Evolutionary conservation across 1,140 invertebrate genomes (phyloP).

Genomic region (Cyclina sinensis): DNA sequence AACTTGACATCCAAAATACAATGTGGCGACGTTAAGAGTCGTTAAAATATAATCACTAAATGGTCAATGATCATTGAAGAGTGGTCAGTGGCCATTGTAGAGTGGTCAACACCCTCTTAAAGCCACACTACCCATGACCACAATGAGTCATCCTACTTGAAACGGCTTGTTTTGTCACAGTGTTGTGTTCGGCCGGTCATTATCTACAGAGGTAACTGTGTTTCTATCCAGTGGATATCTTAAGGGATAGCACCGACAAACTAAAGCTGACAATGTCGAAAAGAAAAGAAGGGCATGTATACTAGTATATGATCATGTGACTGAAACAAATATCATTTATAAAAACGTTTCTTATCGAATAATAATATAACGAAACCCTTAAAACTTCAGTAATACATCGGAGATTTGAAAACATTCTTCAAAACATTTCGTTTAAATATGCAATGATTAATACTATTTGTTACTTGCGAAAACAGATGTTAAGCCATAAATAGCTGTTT

Average conservation of each 20-base stretch:
- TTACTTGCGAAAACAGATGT: background rate
- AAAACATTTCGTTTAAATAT: background rate
- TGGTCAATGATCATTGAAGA: background rate
- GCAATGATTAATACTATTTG: background rate
- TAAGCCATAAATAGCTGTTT: background rate
- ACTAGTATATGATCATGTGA: too few species aligned
- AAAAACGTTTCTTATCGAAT: too few species aligned
- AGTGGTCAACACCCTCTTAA: slow-evolving; percentile 20
- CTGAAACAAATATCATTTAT: too few species aligned
- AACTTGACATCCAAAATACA: too few species aligned
- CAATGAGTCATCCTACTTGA: background rate
- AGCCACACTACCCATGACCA: background rate
- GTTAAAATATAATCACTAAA: too few species aligned
- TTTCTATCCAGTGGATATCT: too few species aligned
- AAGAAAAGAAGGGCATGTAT: too few species aligned
- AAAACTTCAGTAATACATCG: too few species aligned
- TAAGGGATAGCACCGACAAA: too few species aligned
- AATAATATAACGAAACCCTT: too few species aligned
- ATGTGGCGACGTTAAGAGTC: too few species aligned
- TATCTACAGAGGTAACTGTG: background rate
- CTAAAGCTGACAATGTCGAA: background rate
- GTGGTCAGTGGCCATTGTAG: slow-evolving; percentile 18
- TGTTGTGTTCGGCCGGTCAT: background rate
- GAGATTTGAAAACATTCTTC: too few species aligned
- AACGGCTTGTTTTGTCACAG: background rate